A percentile compares a stretch with the other conserved stretches of the same genome.
These are phyloP conservation scores for Uloborus diversus DNA, from an alignment of 1,140 invertebrate species.

Conservation along the genomic window DNA sequence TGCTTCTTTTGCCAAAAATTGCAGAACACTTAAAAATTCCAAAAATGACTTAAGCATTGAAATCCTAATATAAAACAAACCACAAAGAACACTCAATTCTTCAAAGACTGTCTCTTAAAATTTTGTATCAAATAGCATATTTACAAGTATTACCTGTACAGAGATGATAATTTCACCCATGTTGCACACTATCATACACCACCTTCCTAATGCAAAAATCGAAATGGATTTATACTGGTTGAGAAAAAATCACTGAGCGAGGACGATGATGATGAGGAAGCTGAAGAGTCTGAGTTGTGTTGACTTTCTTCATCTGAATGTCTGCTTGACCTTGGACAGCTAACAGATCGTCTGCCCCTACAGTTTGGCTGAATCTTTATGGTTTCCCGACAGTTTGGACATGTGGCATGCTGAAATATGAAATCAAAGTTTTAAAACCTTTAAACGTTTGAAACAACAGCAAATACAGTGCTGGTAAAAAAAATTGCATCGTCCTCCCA, in stretches of 20 bases:
- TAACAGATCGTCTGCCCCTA: background rate
- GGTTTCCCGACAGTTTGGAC: conserved; percentile 51
- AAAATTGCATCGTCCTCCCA: background rate
- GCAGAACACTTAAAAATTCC: too few species aligned
- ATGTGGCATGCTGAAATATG: conserved; percentile 52
- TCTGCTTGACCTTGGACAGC: conserved; percentile 10
- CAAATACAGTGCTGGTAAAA: too few species aligned
- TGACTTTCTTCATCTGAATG: background rate
- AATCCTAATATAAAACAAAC: too few species aligned
- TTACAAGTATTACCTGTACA: too few species aligned
- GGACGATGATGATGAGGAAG: too few species aligned
- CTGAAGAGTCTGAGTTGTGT: background rate
- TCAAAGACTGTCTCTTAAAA: too few species aligned
- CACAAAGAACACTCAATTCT: too few species aligned
- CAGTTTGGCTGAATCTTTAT: conserved; percentile 5
- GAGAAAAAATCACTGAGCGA: background rate
- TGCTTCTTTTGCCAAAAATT: too few species aligned
- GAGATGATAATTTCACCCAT: too few species aligned
- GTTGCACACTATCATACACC: too few species aligned
- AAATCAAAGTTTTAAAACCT: background rate
- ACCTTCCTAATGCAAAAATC: conserved; percentile 4
- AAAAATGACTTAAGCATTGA: too few species aligned
- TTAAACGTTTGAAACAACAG: background rate
- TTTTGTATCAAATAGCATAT: too few species aligned
- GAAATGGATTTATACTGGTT: conserved; percentile 22